Evolutionary conservation across 1,140 invertebrate genomes (phyloP), one percentile per base, ranked within the genome.

Genomic region (Lucilia cuprina): DNA sequence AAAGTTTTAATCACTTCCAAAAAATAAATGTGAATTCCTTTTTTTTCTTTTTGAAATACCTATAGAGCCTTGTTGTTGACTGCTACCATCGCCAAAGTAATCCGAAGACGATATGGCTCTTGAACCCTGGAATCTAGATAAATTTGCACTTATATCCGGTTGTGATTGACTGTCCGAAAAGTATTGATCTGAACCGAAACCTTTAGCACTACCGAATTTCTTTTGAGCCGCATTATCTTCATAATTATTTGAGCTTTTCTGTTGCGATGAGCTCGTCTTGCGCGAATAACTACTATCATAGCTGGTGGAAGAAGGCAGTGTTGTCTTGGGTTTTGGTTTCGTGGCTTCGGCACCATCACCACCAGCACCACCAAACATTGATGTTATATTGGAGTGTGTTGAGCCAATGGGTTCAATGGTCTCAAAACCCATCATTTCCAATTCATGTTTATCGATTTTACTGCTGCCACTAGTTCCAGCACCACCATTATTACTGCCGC

Each of bases 111-210:
- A 99, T 91, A 99, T 99, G 90, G 96, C 96, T 82, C 94, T 96
- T 86, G 96, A 98, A 82, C 96, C 98, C 92, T 97, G 96, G 91
- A 98, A 99, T 80, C 94, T 93, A 84, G 87, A 91, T 86, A 91
- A 85, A 86, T 88, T 89, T 35, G 87, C 84, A 47, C 86, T 87
- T 5, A 87, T 74, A 82, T 91, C 89, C 25, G 85, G 78, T 12
- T 88, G 74, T 2, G 91, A 91, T 21, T 92, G 91, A 86, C 93
- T 93, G 85, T 96, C 95, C 5, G 95, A 95, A 91, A 99, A 99
- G 92, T 95, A 99, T 92, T 99, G 98, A 90, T 98, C 97, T 0
- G 98, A 99, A 84, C 98, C 99, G 87, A 99, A 99, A 3, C 97
- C 96, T 92, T 99, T 99, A 7, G 98, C 98, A 88, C 96, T 95